A percentile compares a stretch with the other conserved stretches of the same genome.
These are phyloP conservation scores for Meghimatium bilineatum DNA, from an alignment of 2,888 invertebrate genomes.

Conservation along the genomic window DNA sequence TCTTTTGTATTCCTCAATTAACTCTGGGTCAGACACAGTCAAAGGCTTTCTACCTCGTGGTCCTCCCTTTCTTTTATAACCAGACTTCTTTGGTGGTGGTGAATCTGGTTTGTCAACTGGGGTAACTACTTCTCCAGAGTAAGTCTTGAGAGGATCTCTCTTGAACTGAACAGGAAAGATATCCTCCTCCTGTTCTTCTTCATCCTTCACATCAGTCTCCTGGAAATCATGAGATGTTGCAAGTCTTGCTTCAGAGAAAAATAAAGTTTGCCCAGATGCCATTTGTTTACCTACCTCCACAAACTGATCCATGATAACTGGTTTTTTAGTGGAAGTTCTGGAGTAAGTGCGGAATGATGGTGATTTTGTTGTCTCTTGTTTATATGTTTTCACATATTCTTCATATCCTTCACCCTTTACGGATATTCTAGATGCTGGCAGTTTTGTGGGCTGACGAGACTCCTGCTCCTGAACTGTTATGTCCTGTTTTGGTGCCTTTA, in stretches of 20 bases:
- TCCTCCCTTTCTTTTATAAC: conserved; percentile 46
- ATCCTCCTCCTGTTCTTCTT: conserved; percentile 49
- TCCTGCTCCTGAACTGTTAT: conserved; percentile 41
- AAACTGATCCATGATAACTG: conserved; percentile 51
- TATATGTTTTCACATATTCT: conserved; percentile 13
- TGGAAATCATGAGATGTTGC: neutral
- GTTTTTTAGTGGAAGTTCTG: conserved; percentile 38
- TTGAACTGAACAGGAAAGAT: conserved; percentile 52
- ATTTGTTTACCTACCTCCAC: conserved; percentile 50
- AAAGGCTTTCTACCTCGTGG: conserved; percentile 51
- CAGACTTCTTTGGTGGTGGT: conserved; percentile 46
- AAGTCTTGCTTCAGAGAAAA: conserved; percentile 18
- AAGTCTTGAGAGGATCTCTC: conserved; percentile 53
- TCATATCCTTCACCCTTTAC: conserved; percentile 27
- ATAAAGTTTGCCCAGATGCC: conserved; percentile 37
- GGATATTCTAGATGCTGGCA: conserved; percentile 53
- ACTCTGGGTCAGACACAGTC: conserved; percentile 52
- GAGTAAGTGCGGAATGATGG: conserved; percentile 41
- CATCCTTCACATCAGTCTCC: neutral
- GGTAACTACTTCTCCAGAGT: conserved; percentile 53
- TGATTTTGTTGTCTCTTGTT: conserved; percentile 9
- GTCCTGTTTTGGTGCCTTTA: conserved; percentile 50
- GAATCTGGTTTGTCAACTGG: conserved; percentile 50
- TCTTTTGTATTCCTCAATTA: conserved; percentile 55
- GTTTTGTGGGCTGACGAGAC: conserved; percentile 32